Conservation (phyloP, 2,797 vertebrate species). For the Australoheros facetus region DNA sequence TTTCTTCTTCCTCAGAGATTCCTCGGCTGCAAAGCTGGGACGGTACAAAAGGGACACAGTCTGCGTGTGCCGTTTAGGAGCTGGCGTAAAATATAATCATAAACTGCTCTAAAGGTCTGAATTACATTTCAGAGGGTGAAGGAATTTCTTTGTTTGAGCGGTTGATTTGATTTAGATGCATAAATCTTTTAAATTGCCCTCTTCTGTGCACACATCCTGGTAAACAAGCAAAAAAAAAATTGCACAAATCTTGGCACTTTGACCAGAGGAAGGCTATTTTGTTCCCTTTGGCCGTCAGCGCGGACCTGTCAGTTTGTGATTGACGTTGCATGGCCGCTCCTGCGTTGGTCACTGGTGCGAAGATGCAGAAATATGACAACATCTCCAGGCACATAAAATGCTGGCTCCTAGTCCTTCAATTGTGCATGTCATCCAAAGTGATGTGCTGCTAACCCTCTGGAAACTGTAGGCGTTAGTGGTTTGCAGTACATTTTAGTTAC, state of each 20-base stretch:
- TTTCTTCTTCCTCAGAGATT: slow-evolving; percentile 72
- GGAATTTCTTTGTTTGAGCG: slow-evolving; percentile 55
- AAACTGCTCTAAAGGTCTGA: slow-evolving; percentile 57
- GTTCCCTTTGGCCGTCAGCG: slow-evolving; percentile 37
- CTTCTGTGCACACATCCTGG: background rate
- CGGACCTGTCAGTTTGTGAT: slow-evolving; percentile 48
- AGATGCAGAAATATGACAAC: slow-evolving; percentile 56
- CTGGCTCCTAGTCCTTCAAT: slow-evolving; percentile 18
- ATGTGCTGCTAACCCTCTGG: slow-evolving; percentile 24
- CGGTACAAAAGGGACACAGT: slow-evolving; percentile 69
- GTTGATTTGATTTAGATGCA: slow-evolving; percentile 42
- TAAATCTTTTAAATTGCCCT: slow-evolving; percentile 19
- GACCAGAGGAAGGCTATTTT: slow-evolving; percentile 10
- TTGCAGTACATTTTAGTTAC: slow-evolving; percentile 8
- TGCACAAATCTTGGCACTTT: slow-evolving; percentile 5
- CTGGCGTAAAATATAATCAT: slow-evolving; percentile 69
- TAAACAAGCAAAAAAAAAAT: slow-evolving; percentile 11
- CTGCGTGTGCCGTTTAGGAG: slow-evolving; percentile 46
- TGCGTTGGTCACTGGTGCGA: slow-evolving; percentile 38
- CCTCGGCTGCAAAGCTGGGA: slow-evolving; percentile 38
- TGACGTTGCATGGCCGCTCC: slow-evolving; percentile 43
- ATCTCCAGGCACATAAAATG: slow-evolving; percentile 34
- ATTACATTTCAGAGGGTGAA: slow-evolving; percentile 45
- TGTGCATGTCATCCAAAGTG: slow-evolving; percentile 39
- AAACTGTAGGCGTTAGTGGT: background rate